phyloP scores from a whole-genome alignment of 2,113 vertebrate genomes.

The Neodon shergylaensis region DNA sequence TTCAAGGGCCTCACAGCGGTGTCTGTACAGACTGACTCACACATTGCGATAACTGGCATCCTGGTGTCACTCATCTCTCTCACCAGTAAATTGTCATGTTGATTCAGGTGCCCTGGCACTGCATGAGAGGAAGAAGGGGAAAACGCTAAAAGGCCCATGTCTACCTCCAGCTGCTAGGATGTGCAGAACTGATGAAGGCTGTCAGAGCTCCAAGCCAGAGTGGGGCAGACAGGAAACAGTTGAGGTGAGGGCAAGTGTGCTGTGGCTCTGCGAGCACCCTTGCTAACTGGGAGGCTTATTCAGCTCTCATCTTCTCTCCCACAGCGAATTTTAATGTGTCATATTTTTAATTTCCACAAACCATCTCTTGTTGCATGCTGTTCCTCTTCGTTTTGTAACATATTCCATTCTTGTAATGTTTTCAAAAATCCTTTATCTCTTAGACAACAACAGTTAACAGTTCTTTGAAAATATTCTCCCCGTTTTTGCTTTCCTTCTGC shows the following conservation, averaged over 20 bases:
- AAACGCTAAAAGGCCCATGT: not conserved
- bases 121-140: not conserved
- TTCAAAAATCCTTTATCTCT: slow-evolving; percentile 9
- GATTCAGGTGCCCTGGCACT: not conserved
- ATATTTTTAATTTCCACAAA: slow-evolving; percentile 18
- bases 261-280: not conserved
- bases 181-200: not conserved
- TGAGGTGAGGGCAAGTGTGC: not conserved
- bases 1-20: not conserved
- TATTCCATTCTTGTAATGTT: not conserved
- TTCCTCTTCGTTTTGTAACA: slow-evolving; percentile 29
- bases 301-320: not conserved
- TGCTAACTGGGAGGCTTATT: not conserved
- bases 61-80: not conserved
- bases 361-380: not conserved
- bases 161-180: not conserved
- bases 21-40: not conserved
- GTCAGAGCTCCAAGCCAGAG: not conserved
- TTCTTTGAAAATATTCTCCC: not conserved
- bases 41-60: not conserved
- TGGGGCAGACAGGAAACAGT: not conserved
- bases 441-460: not conserved
- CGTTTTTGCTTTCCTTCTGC: not conserved
- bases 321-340: slow-evolving; percentile 21
- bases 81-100: not conserved